Percentiles rank a stretch among this genome's conserved stretches.
Evolutionary conservation across 2,888 invertebrate species (phyloP).

Genomic region (Hirtodrosophila confusa): DNA sequence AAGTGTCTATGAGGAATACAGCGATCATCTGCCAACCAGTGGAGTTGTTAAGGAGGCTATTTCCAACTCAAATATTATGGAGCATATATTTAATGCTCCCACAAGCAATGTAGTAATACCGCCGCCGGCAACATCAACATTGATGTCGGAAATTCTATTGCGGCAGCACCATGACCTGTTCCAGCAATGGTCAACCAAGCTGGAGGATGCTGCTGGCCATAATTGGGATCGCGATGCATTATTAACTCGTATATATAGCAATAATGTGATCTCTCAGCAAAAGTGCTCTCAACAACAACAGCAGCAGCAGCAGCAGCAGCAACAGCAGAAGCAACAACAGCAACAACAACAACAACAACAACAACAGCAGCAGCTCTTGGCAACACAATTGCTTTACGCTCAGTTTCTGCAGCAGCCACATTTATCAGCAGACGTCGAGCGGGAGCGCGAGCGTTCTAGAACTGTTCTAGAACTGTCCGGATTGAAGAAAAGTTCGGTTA

Average conservation of each 20-base stretch:
- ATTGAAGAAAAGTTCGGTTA: slow-evolving; percentile 17
- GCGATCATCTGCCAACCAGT: background rate
- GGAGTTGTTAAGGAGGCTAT: slow-evolving; percentile 15
- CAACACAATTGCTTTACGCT: slow-evolving; percentile 78
- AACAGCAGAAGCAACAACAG: slow-evolving; percentile 47
- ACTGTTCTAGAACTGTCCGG: slow-evolving; percentile 41
- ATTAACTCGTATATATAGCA: slow-evolving; percentile 41
- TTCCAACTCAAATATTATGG: slow-evolving; percentile 29
- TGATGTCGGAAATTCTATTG: slow-evolving; percentile 63
- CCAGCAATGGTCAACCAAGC: slow-evolving; percentile 46
- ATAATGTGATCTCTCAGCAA: slow-evolving; percentile 43
- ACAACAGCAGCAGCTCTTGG: slow-evolving; percentile 51
- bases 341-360: slow-evolving; percentile 61
- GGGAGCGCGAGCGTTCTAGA: slow-evolving; percentile 21
- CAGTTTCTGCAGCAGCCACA: slow-evolving; percentile 59
- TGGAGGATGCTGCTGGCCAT: slow-evolving; percentile 26
- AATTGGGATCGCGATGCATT: slow-evolving; percentile 31
- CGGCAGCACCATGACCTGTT: slow-evolving; percentile 63
- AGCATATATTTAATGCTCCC: slow-evolving; percentile 46
- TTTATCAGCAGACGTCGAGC: slow-evolving; percentile 16
- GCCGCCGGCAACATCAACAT: slow-evolving; percentile 21
- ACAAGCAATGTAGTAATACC: slow-evolving; percentile 7
- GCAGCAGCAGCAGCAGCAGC: slow-evolving; percentile 25
- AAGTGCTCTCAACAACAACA: slow-evolving; percentile 24
- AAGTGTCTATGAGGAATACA: slow-evolving; percentile 17